Percentiles rank a stretch among this genome's conserved stretches.
phyloP scores from a whole-genome alignment of 2,113 vertebrate species.

The Sinocyclocheilus anophthalmus region DNA sequence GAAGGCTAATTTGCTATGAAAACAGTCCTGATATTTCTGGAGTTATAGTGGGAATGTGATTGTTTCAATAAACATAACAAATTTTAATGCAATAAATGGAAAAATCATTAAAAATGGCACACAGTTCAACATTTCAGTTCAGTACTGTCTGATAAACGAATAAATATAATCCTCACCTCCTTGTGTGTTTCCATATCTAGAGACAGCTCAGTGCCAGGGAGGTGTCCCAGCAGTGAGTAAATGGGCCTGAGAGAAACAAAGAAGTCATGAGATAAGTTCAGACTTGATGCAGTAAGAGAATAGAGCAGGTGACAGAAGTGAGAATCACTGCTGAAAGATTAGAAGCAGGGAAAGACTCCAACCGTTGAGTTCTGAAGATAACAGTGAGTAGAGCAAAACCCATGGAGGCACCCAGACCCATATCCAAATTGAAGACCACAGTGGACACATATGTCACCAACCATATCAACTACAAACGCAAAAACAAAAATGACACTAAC shows the following conservation, averaged over 20 bases:
- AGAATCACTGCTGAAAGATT: not conserved
- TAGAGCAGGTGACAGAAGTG: not conserved
- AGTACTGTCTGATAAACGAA: too few relatives aligned
- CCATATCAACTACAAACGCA: constrained; percentile 62
- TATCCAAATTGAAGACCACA: constrained; percentile 86
- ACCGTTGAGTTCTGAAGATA: constrained; percentile 92
- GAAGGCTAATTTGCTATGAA: too few relatives aligned
- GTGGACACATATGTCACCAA: constrained; percentile 82
- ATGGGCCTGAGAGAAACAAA: constrained; percentile 75
- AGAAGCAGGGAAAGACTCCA: constrained; percentile 65
- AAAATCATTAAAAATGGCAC: too few relatives aligned
- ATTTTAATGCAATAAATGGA: too few relatives aligned
- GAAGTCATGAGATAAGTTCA: not conserved
- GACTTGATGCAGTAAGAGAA: not conserved
- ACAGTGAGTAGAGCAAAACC: constrained; percentile 86
- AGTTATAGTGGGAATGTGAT: too few relatives aligned
- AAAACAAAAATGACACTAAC: not conserved
- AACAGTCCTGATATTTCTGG: too few relatives aligned
- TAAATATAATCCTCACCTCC: constrained; percentile 73
- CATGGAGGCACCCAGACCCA: constrained; percentile 55
- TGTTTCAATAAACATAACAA: too few relatives aligned
- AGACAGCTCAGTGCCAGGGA: constrained; percentile 86
- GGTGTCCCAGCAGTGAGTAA: constrained; percentile 89
- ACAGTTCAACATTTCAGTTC: too few relatives aligned
- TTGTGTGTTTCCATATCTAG: constrained; percentile 83